Evolutionary conservation across 2,113 vertebrate species (phyloP).

Genomic region (Variabilichromis moorii): DNA sequence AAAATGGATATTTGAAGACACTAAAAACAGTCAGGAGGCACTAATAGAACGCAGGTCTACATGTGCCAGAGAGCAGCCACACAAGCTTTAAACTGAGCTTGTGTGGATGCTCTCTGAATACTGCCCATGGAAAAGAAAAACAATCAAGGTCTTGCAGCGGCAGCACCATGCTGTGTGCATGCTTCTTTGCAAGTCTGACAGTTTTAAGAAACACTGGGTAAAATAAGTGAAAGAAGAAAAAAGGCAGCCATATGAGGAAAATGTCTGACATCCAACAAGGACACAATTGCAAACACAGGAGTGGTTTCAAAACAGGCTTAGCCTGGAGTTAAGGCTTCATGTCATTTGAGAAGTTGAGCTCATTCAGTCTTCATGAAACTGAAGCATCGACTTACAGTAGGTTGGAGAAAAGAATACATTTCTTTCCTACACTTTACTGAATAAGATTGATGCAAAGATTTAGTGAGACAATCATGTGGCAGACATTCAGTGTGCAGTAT

Average conservation of each 20-base stretch:
- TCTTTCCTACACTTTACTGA: neutral
- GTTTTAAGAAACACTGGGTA: neutral
- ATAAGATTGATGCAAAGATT: neutral
- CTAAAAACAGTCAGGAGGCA: neutral
- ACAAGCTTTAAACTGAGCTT: neutral
- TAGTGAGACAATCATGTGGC: neutral
- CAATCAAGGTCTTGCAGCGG: neutral
- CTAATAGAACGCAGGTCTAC: neutral
- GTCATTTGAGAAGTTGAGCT: neutral
- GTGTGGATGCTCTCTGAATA: neutral
- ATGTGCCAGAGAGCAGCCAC: neutral
- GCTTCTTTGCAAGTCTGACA: neutral
- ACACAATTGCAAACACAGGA: neutral
- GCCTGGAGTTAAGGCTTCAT: neutral
- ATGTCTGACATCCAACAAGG: neutral
- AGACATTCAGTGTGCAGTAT: neutral
- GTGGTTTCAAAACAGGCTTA: neutral
- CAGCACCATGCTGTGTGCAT: neutral
- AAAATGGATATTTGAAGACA: neutral
- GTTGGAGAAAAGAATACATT: neutral
- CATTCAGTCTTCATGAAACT: neutral
- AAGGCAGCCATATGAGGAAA: neutral
- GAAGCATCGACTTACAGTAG: neutral
- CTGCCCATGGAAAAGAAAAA: neutral
- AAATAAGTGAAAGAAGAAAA: neutral